Base-by-base conservation (phyloP, 2,888 invertebrate genomes). In the Drosophila hamatofila region DNA sequence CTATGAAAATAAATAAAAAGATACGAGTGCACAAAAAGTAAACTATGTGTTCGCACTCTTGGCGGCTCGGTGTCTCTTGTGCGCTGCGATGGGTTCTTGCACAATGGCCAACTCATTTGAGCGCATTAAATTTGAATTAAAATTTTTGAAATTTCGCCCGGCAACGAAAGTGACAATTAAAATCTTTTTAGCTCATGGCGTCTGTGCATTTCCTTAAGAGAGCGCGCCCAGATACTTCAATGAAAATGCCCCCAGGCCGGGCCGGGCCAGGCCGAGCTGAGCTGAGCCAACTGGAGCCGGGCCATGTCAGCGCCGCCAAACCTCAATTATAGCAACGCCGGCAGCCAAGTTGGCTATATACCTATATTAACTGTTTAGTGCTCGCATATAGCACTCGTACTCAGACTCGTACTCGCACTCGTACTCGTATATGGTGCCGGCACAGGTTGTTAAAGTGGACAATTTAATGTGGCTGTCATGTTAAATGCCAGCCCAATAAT, bases 391-490 rank as follows among this genome's bases (percentile, higher is more conserved):
- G 54, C 49, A 44, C 39, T 55, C 71, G 44, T 8, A 44, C 14
- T 44, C 23, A 60, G 9, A 27, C 30, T 8, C 9, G 30, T 30
- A 30, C 30, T 9, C n/a, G n/a, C n/a, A n/a, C n/a, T n/a, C 9
- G n/a, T n/a, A 42, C 37, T 46, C 46, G 62, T 76, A 81, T 84
- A 67, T 81, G 88, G 83, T 65, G 83, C 78, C 78, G 86, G 83
- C 78, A 75, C 87, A 83, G 83, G 87, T 89, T 88, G 89, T 89
- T 81, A 79, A 81, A 89, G 89, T 89, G 84, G 84, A 84, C 84
- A 84, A 84, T 84, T 84, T 84, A 84, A 84, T 84, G 89, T 89
- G 87, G 88, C 88, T 89, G 84, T 84, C 84, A 84, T 84, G 84
- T 84, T 87, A 89, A 84, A 77, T 87, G 89, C 89, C 88, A 84